Evolutionary conservation across 2,888 invertebrate species (phyloP).

Genomic region (Miltochrista miniata): DNA sequence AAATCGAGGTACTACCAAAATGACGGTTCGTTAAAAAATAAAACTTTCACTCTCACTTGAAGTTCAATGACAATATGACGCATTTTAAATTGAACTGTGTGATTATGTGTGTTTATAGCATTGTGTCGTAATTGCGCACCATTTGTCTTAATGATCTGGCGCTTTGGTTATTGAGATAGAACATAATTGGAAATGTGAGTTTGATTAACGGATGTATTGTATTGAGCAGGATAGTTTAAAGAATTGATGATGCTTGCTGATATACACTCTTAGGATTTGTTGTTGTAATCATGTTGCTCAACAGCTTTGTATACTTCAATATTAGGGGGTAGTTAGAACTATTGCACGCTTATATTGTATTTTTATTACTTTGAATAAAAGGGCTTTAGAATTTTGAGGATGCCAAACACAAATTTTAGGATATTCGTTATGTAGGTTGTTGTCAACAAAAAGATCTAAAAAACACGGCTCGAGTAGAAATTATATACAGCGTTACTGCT

Average conservation of each 20-base stretch:
- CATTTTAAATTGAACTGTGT: conserved; percentile 16
- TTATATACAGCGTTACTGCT: too few relatives aligned
- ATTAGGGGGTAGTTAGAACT: too few relatives aligned
- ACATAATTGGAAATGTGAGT: conserved; percentile 21
- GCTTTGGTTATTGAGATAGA: conserved; percentile 22
- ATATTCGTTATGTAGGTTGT: too few relatives aligned
- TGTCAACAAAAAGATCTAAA: too few relatives aligned
- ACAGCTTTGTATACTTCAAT: too few relatives aligned
- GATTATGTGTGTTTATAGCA: conserved; percentile 33
- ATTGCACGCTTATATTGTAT: too few relatives aligned
- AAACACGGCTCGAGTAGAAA: too few relatives aligned
- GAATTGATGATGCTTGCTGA: background rate
- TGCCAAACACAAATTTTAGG: too few relatives aligned
- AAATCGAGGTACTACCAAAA: conserved; percentile 29
- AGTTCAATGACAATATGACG: conserved; percentile 47
- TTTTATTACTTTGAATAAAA: too few relatives aligned
- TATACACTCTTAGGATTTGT: too few relatives aligned
- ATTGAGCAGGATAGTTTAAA: background rate
- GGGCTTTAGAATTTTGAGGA: too few relatives aligned
- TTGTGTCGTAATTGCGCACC: conserved; percentile 30
- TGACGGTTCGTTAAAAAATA: conserved; percentile 31
- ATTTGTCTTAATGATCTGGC: conserved; percentile 36
- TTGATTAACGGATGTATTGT: conserved; percentile 9
- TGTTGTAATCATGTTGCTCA: too few relatives aligned
- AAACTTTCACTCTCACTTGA: conserved; percentile 49